Evolutionary conservation across 64 coral and sea anemone genomes (phyloP), one percentile per base, ranked within the genome.

Genomic region (Trachythela sp.): DNA sequence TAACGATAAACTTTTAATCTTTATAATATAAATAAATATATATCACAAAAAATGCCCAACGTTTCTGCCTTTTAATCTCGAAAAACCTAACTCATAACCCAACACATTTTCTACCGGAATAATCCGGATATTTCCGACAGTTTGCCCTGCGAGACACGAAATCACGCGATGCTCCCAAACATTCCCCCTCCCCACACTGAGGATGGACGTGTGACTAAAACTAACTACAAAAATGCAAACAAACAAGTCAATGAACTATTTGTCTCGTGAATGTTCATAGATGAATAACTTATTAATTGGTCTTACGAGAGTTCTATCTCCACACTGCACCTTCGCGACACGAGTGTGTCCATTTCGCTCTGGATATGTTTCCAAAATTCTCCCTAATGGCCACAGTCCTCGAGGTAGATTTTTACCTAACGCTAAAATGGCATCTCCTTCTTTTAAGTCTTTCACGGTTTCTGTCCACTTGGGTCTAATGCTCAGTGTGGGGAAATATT

Each of bases 211-310:
- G 49, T 52, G 49, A 2, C 1, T 52, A 2, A 15, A 20, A 52
- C 13, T 20, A 15, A 49, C 7, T 7, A 52, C 13, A 52, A 11
- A 52, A 52, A 52, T 52, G 49, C 9, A 11, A 52, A 52, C 1
- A 1, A 2, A 52, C n/a, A n/a, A n/a, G n/a, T n/a, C 8, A 20
- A 52, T 52, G 13, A 52, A 49, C 48, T 49, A 49, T 9, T 15
- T 49, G 7, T 49, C 48, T 49, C 15, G 7, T 15, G 48, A 49
- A 9, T 49, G 9, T 11, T 20, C 83, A 24, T 48, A 80, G 45
- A 77, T 76, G 9, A 90, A 52, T 13, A 91, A 68, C 84, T 91
- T 85, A 35, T 70, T 58, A 27, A 91, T 91, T n/a, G 89, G 89
- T 80, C 52, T 35, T 37, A 91, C 59, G 37, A 85, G 50, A 71